These are phyloP conservation scores for Gadopsis bispinosus DNA, from an alignment of 2,797 vertebrate species.

Conservation along the genomic window DNA sequence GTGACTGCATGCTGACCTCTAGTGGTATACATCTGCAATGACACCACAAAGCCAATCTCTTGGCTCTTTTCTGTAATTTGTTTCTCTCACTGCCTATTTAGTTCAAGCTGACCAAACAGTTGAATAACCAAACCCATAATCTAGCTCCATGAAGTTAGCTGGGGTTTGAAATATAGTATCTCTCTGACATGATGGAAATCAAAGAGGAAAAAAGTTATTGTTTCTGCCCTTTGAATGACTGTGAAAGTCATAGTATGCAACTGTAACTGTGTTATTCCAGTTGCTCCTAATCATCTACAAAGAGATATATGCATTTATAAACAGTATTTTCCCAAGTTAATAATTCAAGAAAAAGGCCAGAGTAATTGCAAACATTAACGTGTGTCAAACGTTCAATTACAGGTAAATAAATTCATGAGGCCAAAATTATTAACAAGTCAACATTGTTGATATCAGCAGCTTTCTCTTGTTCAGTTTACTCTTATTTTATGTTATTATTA, in stretches of 20 bases:
- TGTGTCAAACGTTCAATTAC: background rate
- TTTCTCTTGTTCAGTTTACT: background rate
- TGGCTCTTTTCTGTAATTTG: background rate
- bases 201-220: background rate
- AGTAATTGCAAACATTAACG: background rate
- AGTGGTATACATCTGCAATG: constrained; percentile 30
- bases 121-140: background rate
- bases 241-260: background rate
- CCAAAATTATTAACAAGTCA: background rate
- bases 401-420: background rate
- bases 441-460: background rate
- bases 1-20: constrained; percentile 51
- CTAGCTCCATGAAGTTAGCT: background rate
- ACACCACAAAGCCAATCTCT: background rate
- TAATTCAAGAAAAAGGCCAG: background rate
- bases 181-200: background rate
- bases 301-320: background rate
- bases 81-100: background rate
- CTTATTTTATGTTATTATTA: background rate
- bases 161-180: background rate
- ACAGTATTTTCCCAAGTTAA: background rate
- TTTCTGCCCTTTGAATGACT: background rate
- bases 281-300: background rate
- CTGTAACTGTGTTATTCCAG: background rate
- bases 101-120: background rate